Evolutionary conservation across 1,140 invertebrate genomes (phyloP).

Genomic region (Protaetia brevitarsis): DNA sequence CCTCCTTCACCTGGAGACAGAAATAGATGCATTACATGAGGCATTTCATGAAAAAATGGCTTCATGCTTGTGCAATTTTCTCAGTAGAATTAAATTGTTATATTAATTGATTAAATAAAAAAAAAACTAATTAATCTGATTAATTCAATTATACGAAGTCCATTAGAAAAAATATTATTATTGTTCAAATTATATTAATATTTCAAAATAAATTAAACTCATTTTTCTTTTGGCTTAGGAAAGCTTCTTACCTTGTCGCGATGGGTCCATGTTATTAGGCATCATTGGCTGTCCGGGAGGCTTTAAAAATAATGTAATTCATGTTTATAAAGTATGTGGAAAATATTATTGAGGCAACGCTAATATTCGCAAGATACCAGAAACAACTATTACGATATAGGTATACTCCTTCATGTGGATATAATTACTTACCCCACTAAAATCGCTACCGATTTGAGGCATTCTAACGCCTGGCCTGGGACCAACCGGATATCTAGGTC

Average conservation of each 20-base stretch:
- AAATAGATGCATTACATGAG: conserved; percentile 53
- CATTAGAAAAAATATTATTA: conserved; percentile 43
- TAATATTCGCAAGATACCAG: conserved; percentile 15
- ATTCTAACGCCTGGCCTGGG: conserved; percentile 87
- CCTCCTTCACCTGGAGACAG: conserved; percentile 70
- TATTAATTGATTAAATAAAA: conserved; percentile 22
- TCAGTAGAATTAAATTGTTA: conserved; percentile 20
- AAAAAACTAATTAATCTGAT: conserved; percentile 24
- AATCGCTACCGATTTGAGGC: conserved; percentile 91
- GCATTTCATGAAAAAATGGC: conserved; percentile 45
- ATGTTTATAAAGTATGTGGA: neutral
- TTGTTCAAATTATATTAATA: conserved; percentile 27
- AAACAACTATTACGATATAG: neutral
- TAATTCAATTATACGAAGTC: conserved; percentile 29
- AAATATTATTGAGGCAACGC: neutral
- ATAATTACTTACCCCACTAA: conserved; percentile 74
- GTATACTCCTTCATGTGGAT: neutral
- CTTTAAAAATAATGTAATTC: conserved; percentile 37
- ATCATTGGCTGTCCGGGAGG: conserved; percentile 89
- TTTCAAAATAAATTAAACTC: neutral
- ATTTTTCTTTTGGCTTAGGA: neutral
- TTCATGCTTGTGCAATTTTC: conserved; percentile 47
- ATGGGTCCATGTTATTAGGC: conserved; percentile 92
- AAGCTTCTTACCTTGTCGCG: conserved; percentile 70
- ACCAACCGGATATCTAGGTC: conserved; percentile 86